These are phyloP conservation scores for Eubasilissa splendida DNA, from an alignment of 2,888 invertebrate species.

Conservation along the genomic window DNA sequence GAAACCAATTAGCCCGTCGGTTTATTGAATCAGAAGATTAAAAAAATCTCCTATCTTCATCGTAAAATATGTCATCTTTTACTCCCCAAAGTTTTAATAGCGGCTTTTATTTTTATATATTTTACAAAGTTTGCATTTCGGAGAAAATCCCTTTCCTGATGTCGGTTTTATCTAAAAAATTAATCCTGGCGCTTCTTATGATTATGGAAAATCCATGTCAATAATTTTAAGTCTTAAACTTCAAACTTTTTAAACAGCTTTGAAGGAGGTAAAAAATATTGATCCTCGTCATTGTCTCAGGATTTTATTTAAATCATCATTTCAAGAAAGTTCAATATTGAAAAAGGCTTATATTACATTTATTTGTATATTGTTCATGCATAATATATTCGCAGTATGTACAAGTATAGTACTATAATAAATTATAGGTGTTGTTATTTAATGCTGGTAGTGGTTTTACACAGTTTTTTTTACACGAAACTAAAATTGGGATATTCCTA, in stretches of 20 bases:
- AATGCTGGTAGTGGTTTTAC: too few relatives aligned
- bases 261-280: conserved; percentile 1
- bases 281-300: neutral
- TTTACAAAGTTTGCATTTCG: conserved; percentile 52
- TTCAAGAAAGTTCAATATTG: too few relatives aligned
- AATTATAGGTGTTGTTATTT: too few relatives aligned
- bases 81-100: conserved; percentile 53
- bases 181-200: conserved; percentile 49
- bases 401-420: too few relatives aligned
- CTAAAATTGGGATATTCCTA: neutral
- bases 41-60: conserved; percentile 44
- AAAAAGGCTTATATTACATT: too few relatives aligned
- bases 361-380: too few relatives aligned
- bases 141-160: conserved; percentile 47
- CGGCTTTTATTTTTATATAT: conserved; percentile 49
- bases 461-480: too few relatives aligned
- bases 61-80: conserved; percentile 53
- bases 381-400: too few relatives aligned
- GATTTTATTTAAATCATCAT: too few relatives aligned
- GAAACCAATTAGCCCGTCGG: conserved; percentile 51
- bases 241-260: conserved; percentile 25
- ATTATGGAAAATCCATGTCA: conserved; percentile 56
- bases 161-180: conserved; percentile 51
- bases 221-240: conserved; percentile 46
- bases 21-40: conserved; percentile 53